Evolutionary conservation across 2,113 vertebrate genomes (phyloP), one percentile per base, ranked within the genome.

Genomic region (Saguinus midas): DNA sequence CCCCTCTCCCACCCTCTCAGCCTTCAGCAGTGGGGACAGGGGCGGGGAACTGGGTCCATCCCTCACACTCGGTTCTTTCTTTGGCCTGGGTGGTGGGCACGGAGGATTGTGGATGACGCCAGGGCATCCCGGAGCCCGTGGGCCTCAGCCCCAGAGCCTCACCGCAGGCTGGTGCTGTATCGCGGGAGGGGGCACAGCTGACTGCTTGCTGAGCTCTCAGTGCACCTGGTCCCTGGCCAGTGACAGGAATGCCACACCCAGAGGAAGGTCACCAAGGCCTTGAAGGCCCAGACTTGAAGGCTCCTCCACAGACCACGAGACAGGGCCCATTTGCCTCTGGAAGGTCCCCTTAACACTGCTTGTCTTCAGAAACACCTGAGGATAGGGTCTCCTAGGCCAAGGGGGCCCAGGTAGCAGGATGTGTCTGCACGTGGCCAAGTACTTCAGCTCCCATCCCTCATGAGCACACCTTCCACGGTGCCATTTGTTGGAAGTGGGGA

Each of bases 321-420:
- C 52, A 1, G 6, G 70, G 27, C 81, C 66, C 1, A 1, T 3
- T 17, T 29, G 13, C 83, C 35, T 82, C 37, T 4, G 20, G 70
- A 58, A 16, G 13, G 25, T 23, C 8, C 52, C 4, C 0, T 21
- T 10, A 6, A 7, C 21, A 23, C 48, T 4, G 0, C 10, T 32
- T 7, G 13, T 76, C 40, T 87, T 32, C 64, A 73, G 37, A 45
- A 70, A 79, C 48, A 25, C 27, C 43, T 50, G 75, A 83, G 64
- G n/a, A 10, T 3, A 0, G 23, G 13, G 29, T 52, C n/a, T 83
- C 79, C 45, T 35, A 16, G 1, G 5, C 57, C 16, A 57, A 25
- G 11, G 61, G 58, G 58, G 50, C 23, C 48, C 66, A 32, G 40
- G 40, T 5, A 13, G 18, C 52, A 25, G 32, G 6, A 2, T 12